phyloP scores from a whole-genome alignment of 2,113 vertebrate genomes.

The Trogon surrucura region DNA sequence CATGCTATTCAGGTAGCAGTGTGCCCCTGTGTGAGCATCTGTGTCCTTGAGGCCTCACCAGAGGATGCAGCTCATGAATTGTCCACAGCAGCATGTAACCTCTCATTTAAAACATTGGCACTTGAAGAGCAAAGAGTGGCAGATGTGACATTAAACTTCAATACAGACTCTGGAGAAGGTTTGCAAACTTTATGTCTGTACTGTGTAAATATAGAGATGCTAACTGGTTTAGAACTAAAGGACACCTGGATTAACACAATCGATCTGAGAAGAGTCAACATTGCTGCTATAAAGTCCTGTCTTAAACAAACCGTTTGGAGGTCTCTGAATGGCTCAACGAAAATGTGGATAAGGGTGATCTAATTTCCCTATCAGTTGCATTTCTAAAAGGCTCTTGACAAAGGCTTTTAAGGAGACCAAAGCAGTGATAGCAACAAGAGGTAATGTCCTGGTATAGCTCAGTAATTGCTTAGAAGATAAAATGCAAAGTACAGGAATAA shows the following conservation, averaged over 20 bases:
- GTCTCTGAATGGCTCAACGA: not conserved
- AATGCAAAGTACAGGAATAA: conserved; percentile 1
- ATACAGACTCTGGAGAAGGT: not conserved
- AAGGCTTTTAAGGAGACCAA: conserved; percentile 1
- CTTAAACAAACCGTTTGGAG: conserved; percentile 31
- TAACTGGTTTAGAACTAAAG: conserved; percentile 14
- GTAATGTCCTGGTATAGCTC: not conserved
- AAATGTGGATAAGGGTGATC: not conserved
- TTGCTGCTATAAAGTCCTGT: not conserved
- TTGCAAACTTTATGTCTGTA: not conserved
- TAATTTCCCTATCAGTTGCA: not conserved
- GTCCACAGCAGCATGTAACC: not conserved
- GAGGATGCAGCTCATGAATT: not conserved
- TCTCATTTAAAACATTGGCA: not conserved
- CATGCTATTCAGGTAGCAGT: not conserved
- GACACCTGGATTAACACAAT: conserved; percentile 22
- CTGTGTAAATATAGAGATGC: conserved; percentile 3
- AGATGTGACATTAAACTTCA: not conserved
- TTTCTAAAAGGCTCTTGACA: conserved; percentile 1
- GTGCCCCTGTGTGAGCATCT: not conserved
- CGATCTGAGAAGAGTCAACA: conserved; percentile 26
- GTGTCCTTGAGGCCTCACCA: not conserved
- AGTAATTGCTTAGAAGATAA: conserved; percentile 16
- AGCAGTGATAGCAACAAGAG: not conserved
- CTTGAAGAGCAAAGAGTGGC: not conserved